phyloP scores from a whole-genome alignment of 2,888 invertebrate species.

The Acanthosepion lycidas region DNA sequence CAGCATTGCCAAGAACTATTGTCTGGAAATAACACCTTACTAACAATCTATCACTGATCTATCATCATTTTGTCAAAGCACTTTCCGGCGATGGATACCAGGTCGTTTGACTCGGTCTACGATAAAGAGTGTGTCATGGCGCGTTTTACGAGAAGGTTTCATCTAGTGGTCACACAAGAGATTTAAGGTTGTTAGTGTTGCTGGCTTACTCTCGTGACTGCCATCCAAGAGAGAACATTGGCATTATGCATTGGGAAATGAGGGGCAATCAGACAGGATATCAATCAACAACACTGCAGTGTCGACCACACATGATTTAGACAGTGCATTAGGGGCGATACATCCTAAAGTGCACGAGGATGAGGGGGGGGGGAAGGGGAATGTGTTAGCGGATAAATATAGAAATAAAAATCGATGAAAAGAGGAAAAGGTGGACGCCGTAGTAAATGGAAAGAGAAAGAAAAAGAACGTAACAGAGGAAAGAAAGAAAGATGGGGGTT shows the following conservation, averaged over 20 bases:
- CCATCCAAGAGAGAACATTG: background rate
- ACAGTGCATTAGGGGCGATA: background rate
- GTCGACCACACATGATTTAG: background rate
- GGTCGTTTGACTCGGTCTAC: background rate
- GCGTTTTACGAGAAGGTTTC: background rate
- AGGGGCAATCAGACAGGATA: slow-evolving; percentile 15
- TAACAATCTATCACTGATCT: background rate
- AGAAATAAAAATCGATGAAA: too few relatives aligned
- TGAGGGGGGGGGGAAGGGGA: background rate
- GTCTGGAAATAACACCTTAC: background rate
- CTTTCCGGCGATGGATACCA: background rate
- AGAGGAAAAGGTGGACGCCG: too few relatives aligned
- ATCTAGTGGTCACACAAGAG: background rate
- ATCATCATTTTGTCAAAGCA: background rate
- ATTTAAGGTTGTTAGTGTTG: background rate
- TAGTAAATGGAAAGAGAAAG: too few relatives aligned
- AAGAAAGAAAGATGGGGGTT: too few relatives aligned
- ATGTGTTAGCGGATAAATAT: too few relatives aligned
- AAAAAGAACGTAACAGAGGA: too few relatives aligned
- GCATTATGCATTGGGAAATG: background rate
- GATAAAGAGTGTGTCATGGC: background rate
- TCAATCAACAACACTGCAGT: background rate
- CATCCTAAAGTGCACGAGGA: background rate
- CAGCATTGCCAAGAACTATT: background rate
- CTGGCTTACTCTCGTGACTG: background rate